phyloP scores from a whole-genome alignment of 2,113 vertebrate genomes.

The Cercocebus atys region DNA sequence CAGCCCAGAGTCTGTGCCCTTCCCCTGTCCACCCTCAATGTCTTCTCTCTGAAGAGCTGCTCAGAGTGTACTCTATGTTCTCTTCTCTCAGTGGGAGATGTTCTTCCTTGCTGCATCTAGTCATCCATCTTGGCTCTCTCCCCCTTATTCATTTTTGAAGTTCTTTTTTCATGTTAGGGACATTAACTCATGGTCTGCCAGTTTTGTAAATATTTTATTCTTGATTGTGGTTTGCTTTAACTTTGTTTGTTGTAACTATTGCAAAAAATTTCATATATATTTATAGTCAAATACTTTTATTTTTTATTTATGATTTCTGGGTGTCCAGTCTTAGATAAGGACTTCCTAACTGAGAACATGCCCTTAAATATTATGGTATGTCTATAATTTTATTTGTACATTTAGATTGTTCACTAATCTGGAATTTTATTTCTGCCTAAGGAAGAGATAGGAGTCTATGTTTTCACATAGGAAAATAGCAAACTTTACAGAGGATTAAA shows the following conservation, averaged over 20 bases:
- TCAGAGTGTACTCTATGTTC: too few species aligned
- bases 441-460: too few species aligned
- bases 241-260: neutral
- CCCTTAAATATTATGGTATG: neutral
- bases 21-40: too few species aligned
- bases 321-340: neutral
- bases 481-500: neutral
- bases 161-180: neutral
- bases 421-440: neutral
- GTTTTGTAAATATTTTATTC: neutral
- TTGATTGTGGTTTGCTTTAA: neutral
- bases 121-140: too few species aligned
- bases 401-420: neutral
- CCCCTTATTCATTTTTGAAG: neutral
- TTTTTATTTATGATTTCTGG: neutral
- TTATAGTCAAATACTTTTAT: neutral
- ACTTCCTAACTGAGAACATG: neutral
- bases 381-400: neutral
- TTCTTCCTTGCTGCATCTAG: too few species aligned
- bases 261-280: neutral
- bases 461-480: neutral
- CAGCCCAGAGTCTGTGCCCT: too few species aligned
- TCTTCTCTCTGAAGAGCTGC: too few species aligned
- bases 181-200: neutral
- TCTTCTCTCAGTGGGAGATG: too few species aligned